These are phyloP conservation scores for Origma solitaria DNA, from an alignment of 2,113 vertebrate species.

Conservation along the genomic window DNA sequence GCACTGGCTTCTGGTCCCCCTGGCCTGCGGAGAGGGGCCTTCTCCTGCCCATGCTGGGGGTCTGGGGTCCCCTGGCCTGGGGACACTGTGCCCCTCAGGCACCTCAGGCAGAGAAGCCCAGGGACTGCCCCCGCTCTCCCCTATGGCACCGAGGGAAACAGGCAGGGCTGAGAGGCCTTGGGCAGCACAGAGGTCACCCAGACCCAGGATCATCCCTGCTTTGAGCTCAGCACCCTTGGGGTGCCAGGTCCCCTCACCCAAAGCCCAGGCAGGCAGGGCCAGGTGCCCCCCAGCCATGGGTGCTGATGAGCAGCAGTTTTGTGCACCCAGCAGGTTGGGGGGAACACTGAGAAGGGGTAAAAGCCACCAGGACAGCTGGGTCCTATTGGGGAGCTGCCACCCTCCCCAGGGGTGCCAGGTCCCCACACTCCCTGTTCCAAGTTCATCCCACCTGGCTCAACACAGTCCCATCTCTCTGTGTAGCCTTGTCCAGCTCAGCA, in stretches of 20 bases:
- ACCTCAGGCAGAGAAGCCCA: not conserved
- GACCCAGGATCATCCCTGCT: not conserved
- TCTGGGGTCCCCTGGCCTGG: not conserved
- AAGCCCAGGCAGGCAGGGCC: not conserved
- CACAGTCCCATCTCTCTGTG: not conserved
- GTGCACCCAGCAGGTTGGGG: fast-evolving
- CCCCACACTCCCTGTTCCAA: not conserved
- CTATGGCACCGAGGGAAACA: not conserved
- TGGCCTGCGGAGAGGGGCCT: not conserved
- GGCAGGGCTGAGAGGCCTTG: not conserved
- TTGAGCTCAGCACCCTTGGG: not conserved
- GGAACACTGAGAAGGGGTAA: fast-evolving
- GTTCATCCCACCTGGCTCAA: fast-evolving
- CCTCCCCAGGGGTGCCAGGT: not conserved
- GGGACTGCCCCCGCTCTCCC: not conserved
- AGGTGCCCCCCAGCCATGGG: not conserved
- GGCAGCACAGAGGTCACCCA: not conserved
- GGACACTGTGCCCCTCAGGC: fast-evolving
- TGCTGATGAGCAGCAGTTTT: not conserved
- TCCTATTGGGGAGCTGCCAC: not conserved
- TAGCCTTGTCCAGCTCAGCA: not conserved
- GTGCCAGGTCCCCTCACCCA: not conserved
- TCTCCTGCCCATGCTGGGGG: not conserved
- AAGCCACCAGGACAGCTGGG: not conserved
- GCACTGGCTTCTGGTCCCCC: not conserved